A percentile compares a stretch with the other conserved stretches of the same genome.
phyloP scores from a whole-genome alignment of 2,113 vertebrate species.

The Eulemur rufifrons region DNA sequence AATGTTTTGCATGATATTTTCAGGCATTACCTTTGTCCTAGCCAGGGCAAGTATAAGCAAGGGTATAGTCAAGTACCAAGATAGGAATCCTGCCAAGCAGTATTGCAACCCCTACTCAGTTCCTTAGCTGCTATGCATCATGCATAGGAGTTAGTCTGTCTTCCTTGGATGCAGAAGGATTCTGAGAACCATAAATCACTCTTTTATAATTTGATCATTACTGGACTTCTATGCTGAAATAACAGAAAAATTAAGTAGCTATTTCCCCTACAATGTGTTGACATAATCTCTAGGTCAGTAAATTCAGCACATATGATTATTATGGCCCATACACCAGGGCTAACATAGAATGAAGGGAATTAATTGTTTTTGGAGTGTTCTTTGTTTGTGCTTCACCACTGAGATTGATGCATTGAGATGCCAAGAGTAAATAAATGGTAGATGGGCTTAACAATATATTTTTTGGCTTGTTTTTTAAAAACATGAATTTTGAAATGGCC shows the following conservation, averaged over 20 bases:
- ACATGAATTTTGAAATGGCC: not conserved
- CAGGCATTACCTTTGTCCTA: not conserved
- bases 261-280: not conserved
- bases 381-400: not conserved
- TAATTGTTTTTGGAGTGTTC: not conserved
- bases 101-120: not conserved
- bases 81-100: not conserved
- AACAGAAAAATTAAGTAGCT: not conserved
- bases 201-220: not conserved
- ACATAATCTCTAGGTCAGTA: not conserved
- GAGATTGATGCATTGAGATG: not conserved
- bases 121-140: not conserved
- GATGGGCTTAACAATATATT: not conserved
- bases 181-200: not conserved
- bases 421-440: not conserved
- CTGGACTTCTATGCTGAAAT: not conserved
- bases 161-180: not conserved
- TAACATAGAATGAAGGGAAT: not conserved
- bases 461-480: not conserved
- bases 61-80: not conserved
- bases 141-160: not conserved
- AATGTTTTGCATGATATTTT: not conserved
- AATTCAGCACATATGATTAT: not conserved
- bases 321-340: not conserved
- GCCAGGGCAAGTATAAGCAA: not conserved